Base-by-base conservation (phyloP, 1,140 invertebrate genomes). In the Ctenoplectra terminalis region DNA sequence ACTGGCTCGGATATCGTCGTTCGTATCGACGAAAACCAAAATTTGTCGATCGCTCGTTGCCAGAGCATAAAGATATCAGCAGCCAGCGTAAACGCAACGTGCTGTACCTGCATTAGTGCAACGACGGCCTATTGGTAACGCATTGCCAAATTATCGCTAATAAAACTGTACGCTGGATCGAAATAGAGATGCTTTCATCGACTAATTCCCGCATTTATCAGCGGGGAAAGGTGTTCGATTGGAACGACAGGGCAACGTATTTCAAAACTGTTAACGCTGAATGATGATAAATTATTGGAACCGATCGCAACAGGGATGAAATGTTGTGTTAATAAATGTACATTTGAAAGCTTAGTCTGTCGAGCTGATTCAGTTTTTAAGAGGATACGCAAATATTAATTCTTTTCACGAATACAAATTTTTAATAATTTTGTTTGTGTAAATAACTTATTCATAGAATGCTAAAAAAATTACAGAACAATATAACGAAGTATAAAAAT, bases 61-160 rank as follows among this genome's bases (percentile, higher is more conserved):
- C 52, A 15, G 43, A 8, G 9, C 60, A 40, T 64, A 64, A 75
- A 75, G 58, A 75, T 50, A 75, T 75, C 60, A 50, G 8, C 9
- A 58, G 3, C n/a, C 9, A 40, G 58, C 26, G 58, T 48, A 64
- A 75, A 64, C 23, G 58, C 31, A 52, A 61, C 71, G 40, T 34
- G 71, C 34, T 73, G 60, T 50, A 20, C 43, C 15, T n/a, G 72
- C 46, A 75, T 75, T 52, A 52, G 58, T 17, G 58, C 15, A 75
- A 46, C 58, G 23, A 37, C 9, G 8, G 5, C 5, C 23, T 7
- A 7, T 13, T 5, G 34, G 4, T 43, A 71, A 46, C 23, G 20
- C 23, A 3, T 34, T 8, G 40, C 20, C 26, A 17, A 61, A 64
- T 75, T 75, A 52, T 64, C 43, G 46, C n/a, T 64, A 40, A 75